phyloP scores from a whole-genome alignment of 2,888 invertebrate species.

The Drosophila kokeensis region DNA sequence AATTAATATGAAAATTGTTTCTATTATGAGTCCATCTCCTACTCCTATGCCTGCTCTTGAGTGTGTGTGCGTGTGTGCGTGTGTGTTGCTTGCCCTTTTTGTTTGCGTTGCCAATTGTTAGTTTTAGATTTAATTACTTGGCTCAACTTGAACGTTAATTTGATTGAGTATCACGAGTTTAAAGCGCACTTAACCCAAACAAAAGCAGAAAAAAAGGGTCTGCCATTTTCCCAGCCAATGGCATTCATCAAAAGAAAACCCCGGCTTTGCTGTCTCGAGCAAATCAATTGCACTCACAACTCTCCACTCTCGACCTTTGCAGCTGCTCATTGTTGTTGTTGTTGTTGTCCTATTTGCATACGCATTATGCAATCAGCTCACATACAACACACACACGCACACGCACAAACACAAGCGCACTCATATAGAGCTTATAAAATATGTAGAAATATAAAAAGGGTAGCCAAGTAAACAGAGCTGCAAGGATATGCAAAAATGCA shows the following conservation, averaged over 20 bases:
- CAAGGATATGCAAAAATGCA: constrained; percentile 51
- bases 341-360: constrained; percentile 51
- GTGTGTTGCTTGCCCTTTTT: constrained; percentile 13
- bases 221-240: constrained; percentile 24
- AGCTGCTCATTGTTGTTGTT: constrained; percentile 46
- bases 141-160: constrained; percentile 72
- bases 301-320: constrained; percentile 57
- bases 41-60: not conserved
- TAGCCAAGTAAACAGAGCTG: constrained; percentile 18
- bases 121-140: constrained; percentile 79
- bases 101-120: constrained; percentile 66
- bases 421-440: constrained; percentile 24
- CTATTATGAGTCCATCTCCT: constrained; percentile 45
- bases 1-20: constrained; percentile 78
- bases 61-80: constrained; percentile 7
- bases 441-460: constrained; percentile 24
- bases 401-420: constrained; percentile 17
- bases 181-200: constrained; percentile 47
- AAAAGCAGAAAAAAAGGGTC: constrained; percentile 19
- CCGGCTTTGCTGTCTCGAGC: constrained; percentile 11
- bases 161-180: constrained; percentile 69
- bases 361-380: constrained; percentile 61
- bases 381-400: constrained; percentile 9
- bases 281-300: constrained; percentile 60
- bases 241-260: constrained; percentile 38